These are phyloP conservation scores for Nephrotoma flavescens DNA, from an alignment of 2,888 invertebrate genomes.

Conservation along the genomic window DNA sequence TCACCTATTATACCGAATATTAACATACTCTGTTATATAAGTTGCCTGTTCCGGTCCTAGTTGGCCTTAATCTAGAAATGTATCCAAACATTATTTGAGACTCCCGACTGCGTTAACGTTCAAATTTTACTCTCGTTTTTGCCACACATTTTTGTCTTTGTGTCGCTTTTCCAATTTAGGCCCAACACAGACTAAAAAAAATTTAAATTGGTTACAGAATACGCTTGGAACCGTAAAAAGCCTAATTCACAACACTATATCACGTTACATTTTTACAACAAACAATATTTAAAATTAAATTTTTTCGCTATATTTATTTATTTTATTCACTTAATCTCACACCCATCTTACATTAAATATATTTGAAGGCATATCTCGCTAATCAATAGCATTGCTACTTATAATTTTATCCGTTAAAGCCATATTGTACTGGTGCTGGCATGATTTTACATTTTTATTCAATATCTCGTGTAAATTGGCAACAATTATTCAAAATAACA, in stretches of 20 bases:
- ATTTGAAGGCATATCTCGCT: neutral
- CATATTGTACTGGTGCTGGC: constrained; percentile 7
- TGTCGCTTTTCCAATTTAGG: too few relatives aligned
- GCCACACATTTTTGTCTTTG: too few relatives aligned
- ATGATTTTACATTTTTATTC: constrained; percentile 1
- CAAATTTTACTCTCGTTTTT: too few relatives aligned
- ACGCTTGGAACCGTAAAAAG: neutral
- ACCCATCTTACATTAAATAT: neutral
- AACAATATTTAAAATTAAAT: neutral
- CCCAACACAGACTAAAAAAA: too few relatives aligned
- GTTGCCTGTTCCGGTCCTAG: too few relatives aligned
- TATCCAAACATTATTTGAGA: too few relatives aligned
- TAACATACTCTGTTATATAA: too few relatives aligned
- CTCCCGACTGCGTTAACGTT: too few relatives aligned
- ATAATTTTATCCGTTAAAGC: neutral
- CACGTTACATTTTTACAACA: neutral
- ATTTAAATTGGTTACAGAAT: too few relatives aligned
- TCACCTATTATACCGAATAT: too few relatives aligned
- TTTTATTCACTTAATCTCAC: neutral
- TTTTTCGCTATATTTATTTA: neutral
- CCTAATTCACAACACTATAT: neutral
- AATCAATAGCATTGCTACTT: neutral
- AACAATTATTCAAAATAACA: neutral
- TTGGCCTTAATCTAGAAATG: too few relatives aligned
- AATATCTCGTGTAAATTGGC: neutral